A percentile compares a stretch with the other conserved stretches of the same genome.
These are phyloP conservation scores for Nephrocerus scutellatus DNA, from an alignment of 2,888 invertebrate species.

Conservation along the genomic window DNA sequence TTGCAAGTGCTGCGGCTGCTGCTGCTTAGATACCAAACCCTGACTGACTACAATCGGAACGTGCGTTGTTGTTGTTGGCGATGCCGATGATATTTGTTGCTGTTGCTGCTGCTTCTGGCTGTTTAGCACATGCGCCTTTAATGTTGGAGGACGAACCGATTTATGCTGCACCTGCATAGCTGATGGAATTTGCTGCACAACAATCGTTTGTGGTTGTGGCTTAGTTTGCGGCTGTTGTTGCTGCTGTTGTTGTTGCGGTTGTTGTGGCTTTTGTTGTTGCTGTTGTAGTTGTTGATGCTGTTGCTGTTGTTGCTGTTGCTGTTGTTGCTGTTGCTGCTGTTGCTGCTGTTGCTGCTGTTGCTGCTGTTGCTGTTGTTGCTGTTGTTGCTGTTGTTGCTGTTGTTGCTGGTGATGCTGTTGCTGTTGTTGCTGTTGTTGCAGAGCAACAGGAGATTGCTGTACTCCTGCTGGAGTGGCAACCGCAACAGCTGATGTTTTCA, in stretches of 20 bases:
- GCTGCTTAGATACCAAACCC: too few species aligned
- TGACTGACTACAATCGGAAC: too few species aligned
- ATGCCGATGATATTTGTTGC: constrained; percentile 24
- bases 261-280: constrained; percentile 43
- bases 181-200: constrained; percentile 35
- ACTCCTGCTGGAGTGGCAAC: constrained; percentile 20
- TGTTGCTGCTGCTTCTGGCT: constrained; percentile 45
- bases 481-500: constrained; percentile 31
- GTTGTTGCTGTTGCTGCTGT: constrained; percentile 19
- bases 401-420: too few species aligned
- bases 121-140: constrained; percentile 59
- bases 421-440: constrained; percentile 19
- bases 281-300: constrained; percentile 21
- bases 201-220: constrained; percentile 33
- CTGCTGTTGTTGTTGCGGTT: constrained; percentile 49
- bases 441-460: constrained; percentile 12
- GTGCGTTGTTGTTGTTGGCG: constrained; percentile 12
- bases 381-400: constrained; percentile 6
- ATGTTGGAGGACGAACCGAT: constrained; percentile 49
- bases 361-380: constrained; percentile 22
- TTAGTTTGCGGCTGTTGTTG: constrained; percentile 36
- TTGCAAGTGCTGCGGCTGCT: constrained; percentile 14
- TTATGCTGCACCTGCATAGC: constrained; percentile 43
- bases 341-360: constrained; percentile 26
- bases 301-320: constrained; percentile 17